Evolutionary conservation across 2,888 invertebrate species (phyloP).

Genomic region (Diplolepis rosae): DNA sequence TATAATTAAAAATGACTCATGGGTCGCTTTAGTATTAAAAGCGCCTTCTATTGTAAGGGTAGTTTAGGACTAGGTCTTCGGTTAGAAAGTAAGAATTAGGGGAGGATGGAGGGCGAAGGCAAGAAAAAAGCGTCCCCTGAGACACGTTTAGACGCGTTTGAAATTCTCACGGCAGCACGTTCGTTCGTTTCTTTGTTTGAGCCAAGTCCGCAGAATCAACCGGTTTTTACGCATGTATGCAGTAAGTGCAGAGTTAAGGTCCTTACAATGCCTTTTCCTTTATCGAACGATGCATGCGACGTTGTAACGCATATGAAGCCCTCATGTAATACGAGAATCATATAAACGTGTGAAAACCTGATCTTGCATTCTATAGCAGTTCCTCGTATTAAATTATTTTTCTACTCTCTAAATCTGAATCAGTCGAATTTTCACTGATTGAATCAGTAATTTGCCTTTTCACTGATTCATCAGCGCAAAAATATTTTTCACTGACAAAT

Average conservation of each 20-base stretch:
- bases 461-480: too few species aligned
- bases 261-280: slow-evolving; percentile 22
- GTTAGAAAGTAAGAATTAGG: slow-evolving; percentile 10
- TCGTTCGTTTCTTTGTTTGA: slow-evolving; percentile 24
- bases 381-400: too few species aligned
- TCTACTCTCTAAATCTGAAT: too few species aligned
- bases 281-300: slow-evolving; percentile 18
- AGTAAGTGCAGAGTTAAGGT: slow-evolving; percentile 26
- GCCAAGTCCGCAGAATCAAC: slow-evolving; percentile 27
- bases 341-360: not conserved
- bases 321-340: slow-evolving; percentile 15
- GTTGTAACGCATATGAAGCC: slow-evolving; percentile 29
- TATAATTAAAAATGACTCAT: too few species aligned
- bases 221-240: slow-evolving; percentile 26
- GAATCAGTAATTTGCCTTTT: too few species aligned
- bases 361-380: not conserved
- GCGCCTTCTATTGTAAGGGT: not conserved
- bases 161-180: slow-evolving; percentile 28
- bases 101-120: not conserved
- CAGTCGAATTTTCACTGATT: too few species aligned
- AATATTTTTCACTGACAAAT: too few species aligned
- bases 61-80: not conserved
- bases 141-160: slow-evolving; percentile 12
- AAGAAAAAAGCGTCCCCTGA: slow-evolving; percentile 3
- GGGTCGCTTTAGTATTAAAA: too few species aligned